Base-by-base conservation (phyloP, 2,113 vertebrate genomes). In the Rhea americana region DNA sequence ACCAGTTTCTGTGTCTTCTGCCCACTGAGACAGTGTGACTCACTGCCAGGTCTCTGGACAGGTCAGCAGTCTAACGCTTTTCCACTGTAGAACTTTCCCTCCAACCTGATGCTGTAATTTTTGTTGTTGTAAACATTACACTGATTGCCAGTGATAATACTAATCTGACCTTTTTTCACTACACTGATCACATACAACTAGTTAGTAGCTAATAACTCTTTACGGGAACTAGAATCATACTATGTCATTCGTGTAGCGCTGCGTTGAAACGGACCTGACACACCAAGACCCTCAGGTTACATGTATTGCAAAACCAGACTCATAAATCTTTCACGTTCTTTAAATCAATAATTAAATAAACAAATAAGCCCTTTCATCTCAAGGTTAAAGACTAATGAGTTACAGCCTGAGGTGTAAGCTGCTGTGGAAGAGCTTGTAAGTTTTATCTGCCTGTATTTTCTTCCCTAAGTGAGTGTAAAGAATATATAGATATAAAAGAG, bases 121-220 rank as follows among this genome's bases (percentile, higher is more conserved):
- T 68, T 3, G 1, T 43, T 35, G 16, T 51, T 35, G 16, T 56
- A 28, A 80, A 26, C 3, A 35, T 82, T 32, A 12, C 22, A 35
- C 16, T n/a, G 17, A 0, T 77, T 80, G 55, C 50, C 11, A 19
- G 48, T 1, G 0, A 2, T 63, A 32, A 48, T 1, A 7, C 1
- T 17, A 26, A 78, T 61, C 6, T 82, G 15, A n/a, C 7, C 68
- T 3, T 76, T 30, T 19, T 9, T 10, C 21, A 19, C 26, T 18
- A 30, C 28, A 51, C 35, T 50, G 32, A 18, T 39, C 26, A 13
- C n/a, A 32, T 37, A 10, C 35, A 53, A 53, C 70, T 55, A 39
- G 28, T 39, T 41, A 55, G 9, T 26, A 35, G 11, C 13, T 26
- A 47, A 25, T 51, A 35, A 18, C 47, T 51, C 47, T 26, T 51